Base-by-base conservation (phyloP, 2,113 vertebrate species). In the Phrynosoma blainvillii region DNA sequence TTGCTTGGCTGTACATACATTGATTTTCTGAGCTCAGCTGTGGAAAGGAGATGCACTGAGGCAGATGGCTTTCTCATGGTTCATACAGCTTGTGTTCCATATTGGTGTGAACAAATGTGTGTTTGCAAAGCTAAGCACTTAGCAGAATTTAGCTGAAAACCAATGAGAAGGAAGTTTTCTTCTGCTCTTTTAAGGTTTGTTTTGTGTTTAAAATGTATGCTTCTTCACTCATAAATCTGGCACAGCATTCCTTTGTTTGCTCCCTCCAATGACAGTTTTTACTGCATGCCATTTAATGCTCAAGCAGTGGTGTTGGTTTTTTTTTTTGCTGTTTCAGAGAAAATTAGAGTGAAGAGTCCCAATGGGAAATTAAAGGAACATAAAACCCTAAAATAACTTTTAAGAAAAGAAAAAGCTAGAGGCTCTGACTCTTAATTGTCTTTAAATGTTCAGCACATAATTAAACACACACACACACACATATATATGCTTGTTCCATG, bases 371-470 rank as follows among this genome's bases (percentile, higher is more conserved):
- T 70, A 77, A 86, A 77, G 2, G 52, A 16, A 42, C 30, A 62
- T 75, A 83, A 79, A 78, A 84, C 8, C 18, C 78, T 85, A 52
- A 71, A 86, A 87, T 65, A 66, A 73, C 47, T 86, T 78, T 82
- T 88, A 80, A 73, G 79, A 88, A 92, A 85, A 10, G 30, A 85
- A 71, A 84, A 36, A 62, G 68, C n/a, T 75, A 85, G 71, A 68
- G 59, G 65, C 91, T 89, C 88, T 84, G 91, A 84, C 65, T 84
- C 84, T 93, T 92, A 88, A 93, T 89, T 93, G 90, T 90, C 93
- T 90, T 91, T 95, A 94, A 93, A 93, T 93, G 92, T 89, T 94
- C 86, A 84, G 75, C 0, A 2, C 73, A 92, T 93, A 93, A 94
- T 94, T 93, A 94, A 93, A 84, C 90, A 59, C 80, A 93, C 78